phyloP scores from a whole-genome alignment of 2,888 invertebrate genomes.

The Sarcophaga caerulescens region DNA sequence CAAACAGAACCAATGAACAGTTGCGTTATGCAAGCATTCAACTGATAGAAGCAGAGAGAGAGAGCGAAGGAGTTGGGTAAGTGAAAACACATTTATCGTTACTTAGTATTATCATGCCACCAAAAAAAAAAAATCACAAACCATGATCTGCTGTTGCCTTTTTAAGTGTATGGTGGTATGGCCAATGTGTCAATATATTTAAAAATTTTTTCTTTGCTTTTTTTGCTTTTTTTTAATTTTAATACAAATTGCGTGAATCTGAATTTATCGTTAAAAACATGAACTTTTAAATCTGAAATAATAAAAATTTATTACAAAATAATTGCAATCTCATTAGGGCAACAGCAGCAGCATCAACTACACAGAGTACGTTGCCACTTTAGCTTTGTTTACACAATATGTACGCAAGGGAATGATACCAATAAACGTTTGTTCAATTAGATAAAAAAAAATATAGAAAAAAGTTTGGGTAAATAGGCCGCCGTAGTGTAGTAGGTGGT shows the following conservation, averaged over 20 bases:
- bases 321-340: constrained; percentile 79
- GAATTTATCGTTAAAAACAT: constrained; percentile 67
- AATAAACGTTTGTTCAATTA: constrained; percentile 24
- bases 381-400: no score
- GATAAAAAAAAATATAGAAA: no score
- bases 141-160: constrained; percentile 11
- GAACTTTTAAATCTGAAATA: constrained; percentile 76
- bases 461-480: no score
- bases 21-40: no score
- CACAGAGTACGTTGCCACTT: neutral
- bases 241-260: constrained; percentile 38
- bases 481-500: no score
- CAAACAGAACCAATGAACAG: constrained; percentile 28
- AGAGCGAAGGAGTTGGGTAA: no score
- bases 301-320: constrained; percentile 79
- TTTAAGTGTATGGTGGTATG: constrained; percentile 35
- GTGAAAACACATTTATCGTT: no score
- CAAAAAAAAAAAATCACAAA: neutral
- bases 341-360: constrained; percentile 37
- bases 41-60: no score
- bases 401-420: constrained; percentile 30
- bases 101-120: no score
- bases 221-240: neutral
- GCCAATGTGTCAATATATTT: neutral
- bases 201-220: no score